Evolutionary conservation across 1,140 invertebrate species (phyloP), one percentile per base, ranked within the genome.

Genomic region (Drosophila simulans): DNA sequence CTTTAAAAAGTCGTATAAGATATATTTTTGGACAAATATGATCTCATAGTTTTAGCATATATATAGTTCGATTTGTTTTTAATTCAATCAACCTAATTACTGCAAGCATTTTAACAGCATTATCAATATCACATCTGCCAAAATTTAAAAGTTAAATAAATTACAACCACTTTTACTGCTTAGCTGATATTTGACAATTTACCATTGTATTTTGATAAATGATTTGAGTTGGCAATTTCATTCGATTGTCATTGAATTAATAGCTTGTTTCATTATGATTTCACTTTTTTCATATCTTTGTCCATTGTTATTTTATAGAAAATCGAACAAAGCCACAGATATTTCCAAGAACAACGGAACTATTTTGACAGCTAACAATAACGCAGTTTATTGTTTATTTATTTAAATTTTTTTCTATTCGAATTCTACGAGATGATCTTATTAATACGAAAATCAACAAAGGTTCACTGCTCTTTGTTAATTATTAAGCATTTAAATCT

Each of bases 321-420:
- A 64, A 34, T 35, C 13, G 13, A 15, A 66, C 46, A 66, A 64
- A 66, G 58, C 45, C 63, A n/a, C 20, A 63, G 27, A 4, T 7
- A 42, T 51, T 63, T 64, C 58, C 22, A 35, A 42, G 58, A 66
- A 64, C 64, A 66, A 66, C 64, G 64, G 64, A 66, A 66, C 58
- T 63, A 35, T 66, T 35, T 52, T 2, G 27, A 5, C 13, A 25
- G 45, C 4, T 43, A 34, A 66, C 34, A 51, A 63, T 31, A 49
- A 45, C 20, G 3, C 4, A 3, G 20, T 25, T 48, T 17, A 22
- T n/a, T 59, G 15, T 34, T 35, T 39, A 66, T 66, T 51, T 43
- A 66, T 66, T 66, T 43, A 42, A 66, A 51, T 35, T n/a, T 59
- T 35, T 63, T 48, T 5, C 11, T 34, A 34, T 25, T 35, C 11